Percentiles rank a stretch among this genome's conserved stretches.
These are phyloP conservation scores for Philereme vetulata DNA, from an alignment of 2,888 invertebrate species.

Conservation along the genomic window DNA sequence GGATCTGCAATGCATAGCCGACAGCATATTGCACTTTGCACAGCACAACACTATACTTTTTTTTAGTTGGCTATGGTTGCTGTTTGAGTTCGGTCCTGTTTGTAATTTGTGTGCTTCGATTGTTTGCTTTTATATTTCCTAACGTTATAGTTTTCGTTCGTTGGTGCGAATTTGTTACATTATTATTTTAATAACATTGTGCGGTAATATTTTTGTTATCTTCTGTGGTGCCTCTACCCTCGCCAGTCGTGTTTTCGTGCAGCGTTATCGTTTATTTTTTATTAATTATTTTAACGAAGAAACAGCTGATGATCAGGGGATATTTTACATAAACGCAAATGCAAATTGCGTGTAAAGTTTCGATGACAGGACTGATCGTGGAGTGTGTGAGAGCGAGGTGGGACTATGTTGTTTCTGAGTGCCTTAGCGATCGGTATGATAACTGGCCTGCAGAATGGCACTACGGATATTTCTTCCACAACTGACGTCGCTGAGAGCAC, in stretches of 20 bases:
- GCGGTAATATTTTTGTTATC: constrained; percentile 33
- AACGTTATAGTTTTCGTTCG: constrained; percentile 65
- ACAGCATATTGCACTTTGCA: not conserved
- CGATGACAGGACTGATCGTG: constrained; percentile 62
- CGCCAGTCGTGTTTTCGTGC: constrained; percentile 40
- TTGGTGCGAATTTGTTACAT: constrained; percentile 34
- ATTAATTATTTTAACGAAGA: constrained; percentile 29
- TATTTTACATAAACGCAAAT: constrained; percentile 62
- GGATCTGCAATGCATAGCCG: not conserved
- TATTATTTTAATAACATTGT: constrained; percentile 46
- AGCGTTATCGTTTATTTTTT: constrained; percentile 38
- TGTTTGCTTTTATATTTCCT: constrained; percentile 73
- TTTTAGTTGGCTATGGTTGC: constrained; percentile 46
- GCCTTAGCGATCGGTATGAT: constrained; percentile 79
- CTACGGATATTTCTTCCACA: constrained; percentile 67
- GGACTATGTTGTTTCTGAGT: constrained; percentile 81
- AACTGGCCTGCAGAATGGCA: constrained; percentile 74
- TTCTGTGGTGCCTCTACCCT: constrained; percentile 39
- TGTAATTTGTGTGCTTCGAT: constrained; percentile 74
- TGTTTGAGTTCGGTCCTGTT: constrained; percentile 51
- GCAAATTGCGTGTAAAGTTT: constrained; percentile 61
- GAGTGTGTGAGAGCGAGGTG: constrained; percentile 59
- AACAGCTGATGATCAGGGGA: constrained; percentile 45
- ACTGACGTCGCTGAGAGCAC: constrained; percentile 67
- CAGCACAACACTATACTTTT: constrained; percentile 20